Base-by-base conservation (phyloP, 2,797 vertebrate species). In the Potorous gilbertii region DNA sequence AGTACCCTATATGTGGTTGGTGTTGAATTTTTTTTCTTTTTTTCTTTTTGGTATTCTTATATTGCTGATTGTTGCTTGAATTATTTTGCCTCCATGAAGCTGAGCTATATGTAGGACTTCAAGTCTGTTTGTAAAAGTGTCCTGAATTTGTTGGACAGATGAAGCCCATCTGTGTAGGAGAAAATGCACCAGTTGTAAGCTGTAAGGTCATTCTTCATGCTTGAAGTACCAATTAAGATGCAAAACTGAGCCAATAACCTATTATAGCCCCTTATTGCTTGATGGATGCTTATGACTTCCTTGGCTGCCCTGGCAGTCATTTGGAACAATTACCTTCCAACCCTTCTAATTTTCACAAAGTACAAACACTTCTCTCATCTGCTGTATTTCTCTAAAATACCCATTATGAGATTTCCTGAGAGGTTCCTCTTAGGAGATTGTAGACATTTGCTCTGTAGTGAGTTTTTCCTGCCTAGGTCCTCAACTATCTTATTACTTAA, bases 361-460 rank as follows among this genome's bases (percentile, higher is more conserved):
- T 94, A 11, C 95, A 95, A 97, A 96, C 0, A 54, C 27, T 54
- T 96, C 93, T 90, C 27, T 96, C 54, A 94, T 74, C n/a, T 95
- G 66, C 31, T 54, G 96, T 96, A 97, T 98, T 96, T 96, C 94
- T 97, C 94, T 87, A 54, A 97, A 97, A 93, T 91, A 28, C 54
- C 97, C 95, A 66, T 96, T 92, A 97, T 54, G 91, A 97, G 97
- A 95, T 54, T 95, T 97, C 94, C 96, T 97, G 96, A 98, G 98
- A 97, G 96, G 95, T 97, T 18, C 54, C 94, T 96, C 54, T 54
- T 0, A 0, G 92, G 55, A 93, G 81, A 81, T 81, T 3, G 9
- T 46, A 81, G n/a, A 21, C 29, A 46, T 81, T 81, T 24, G 40
- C 74, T 46, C 8, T 81, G 74, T 21, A 81, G 46, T 81, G 40